phyloP scores from a whole-genome alignment of 2,113 vertebrate species.

The Terrapene triunguis region DNA sequence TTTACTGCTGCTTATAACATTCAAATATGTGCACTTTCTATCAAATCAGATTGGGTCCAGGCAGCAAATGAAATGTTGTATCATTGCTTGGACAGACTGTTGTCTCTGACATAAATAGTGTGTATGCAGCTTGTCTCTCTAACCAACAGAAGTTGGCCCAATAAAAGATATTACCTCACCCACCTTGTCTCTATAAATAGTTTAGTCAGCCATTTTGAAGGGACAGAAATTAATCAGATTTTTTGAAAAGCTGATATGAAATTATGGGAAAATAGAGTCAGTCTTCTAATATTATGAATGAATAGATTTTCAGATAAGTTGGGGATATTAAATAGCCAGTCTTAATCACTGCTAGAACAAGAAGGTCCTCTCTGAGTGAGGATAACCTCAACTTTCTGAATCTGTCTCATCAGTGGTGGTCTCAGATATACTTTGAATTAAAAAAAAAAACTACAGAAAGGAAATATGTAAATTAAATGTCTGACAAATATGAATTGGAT shows the following conservation, averaged over 20 bases:
- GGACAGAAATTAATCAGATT: background rate
- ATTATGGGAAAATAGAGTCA: background rate
- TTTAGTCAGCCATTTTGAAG: background rate
- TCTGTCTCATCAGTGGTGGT: background rate
- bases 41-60: background rate
- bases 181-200: too few species aligned
- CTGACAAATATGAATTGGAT: background rate
- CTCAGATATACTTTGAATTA: background rate
- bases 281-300: background rate
- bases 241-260: background rate
- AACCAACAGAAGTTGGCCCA: too few species aligned
- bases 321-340: background rate
- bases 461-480: background rate
- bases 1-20: background rate
- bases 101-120: background rate
- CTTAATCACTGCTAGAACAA: background rate
- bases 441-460: background rate
- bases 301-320: background rate
- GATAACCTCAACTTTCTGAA: background rate
- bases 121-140: too few species aligned
- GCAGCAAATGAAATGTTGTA: background rate
- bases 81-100: background rate
- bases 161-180: too few species aligned
- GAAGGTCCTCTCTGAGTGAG: too few species aligned
- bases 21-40: background rate